phyloP scores from a whole-genome alignment of 1,140 invertebrate species.

The Brevipalpus yothersi region DNA sequence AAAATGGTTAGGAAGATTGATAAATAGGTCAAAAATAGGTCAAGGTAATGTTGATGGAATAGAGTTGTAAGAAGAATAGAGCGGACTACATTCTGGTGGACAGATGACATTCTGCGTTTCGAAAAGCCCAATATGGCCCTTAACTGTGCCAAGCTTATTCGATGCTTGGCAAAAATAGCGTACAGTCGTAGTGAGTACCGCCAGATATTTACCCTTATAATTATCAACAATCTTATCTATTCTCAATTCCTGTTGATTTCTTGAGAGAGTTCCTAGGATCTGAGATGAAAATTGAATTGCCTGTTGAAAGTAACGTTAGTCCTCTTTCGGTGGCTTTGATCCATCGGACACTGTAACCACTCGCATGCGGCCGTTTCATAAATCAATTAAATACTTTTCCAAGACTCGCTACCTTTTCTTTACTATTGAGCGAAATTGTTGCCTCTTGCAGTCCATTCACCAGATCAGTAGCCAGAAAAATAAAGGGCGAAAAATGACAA shows the following conservation, averaged over 20 bases:
- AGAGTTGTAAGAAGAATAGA: background rate
- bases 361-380: constrained; percentile 69
- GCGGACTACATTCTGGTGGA: constrained; percentile 49
- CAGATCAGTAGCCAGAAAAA: too few species aligned
- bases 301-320: background rate
- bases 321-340: constrained; percentile 19
- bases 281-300: constrained; percentile 1
- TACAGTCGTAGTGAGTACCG: constrained; percentile 47
- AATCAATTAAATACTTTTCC: constrained; percentile 60
- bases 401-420: constrained; percentile 44
- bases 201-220: constrained; percentile 61
- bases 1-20: too few species aligned
- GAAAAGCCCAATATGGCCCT: constrained; percentile 44
- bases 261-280: constrained; percentile 43
- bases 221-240: constrained; percentile 87
- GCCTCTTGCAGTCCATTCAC: background rate
- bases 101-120: constrained; percentile 72
- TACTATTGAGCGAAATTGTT: background rate
- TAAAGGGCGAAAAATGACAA: too few species aligned
- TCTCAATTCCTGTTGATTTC: constrained; percentile 26
- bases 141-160: constrained; percentile 53
- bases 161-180: constrained; percentile 58
- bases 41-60: too few species aligned
- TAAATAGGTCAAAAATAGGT: too few species aligned
- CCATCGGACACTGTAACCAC: constrained; percentile 43